A percentile compares a stretch with the other conserved stretches of the same genome.
phyloP scores from a whole-genome alignment of 2,113 vertebrate genomes.

The Turnix velox region DNA sequence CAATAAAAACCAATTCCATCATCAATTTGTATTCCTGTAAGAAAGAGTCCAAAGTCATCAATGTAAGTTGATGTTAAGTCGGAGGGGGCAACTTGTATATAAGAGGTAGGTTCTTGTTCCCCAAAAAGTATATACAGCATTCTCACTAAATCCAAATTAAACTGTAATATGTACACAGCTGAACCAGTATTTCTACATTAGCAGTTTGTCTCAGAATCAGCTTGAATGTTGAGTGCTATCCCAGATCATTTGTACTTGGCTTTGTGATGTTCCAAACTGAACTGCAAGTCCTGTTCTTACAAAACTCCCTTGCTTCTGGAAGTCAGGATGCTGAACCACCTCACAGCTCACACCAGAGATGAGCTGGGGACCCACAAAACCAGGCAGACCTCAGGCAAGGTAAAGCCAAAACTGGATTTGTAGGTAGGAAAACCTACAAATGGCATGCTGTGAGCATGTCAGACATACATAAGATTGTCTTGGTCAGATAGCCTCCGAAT shows the following conservation, averaged over 20 bases:
- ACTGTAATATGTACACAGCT: neutral
- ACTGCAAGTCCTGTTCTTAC: neutral
- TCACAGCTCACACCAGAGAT: neutral
- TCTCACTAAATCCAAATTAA: neutral
- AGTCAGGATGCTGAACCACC: neutral
- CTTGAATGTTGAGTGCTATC: neutral
- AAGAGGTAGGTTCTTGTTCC: neutral
- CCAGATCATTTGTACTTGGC: neutral
- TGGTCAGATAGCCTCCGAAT: neutral
- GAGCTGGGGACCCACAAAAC: neutral
- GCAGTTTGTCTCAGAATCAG: conserved; percentile 12
- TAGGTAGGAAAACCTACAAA: neutral
- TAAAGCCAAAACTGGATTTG: neutral
- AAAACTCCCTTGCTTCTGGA: neutral
- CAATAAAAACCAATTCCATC: neutral
- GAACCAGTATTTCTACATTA: conserved; percentile 12
- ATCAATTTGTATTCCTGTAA: neutral
- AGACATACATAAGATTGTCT: neutral
- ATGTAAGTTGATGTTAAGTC: neutral
- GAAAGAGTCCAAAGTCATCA: neutral
- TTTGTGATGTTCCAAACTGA: neutral
- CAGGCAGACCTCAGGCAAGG: neutral
- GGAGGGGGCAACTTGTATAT: neutral
- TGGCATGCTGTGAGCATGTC: neutral
- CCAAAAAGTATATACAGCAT: neutral